Conservation (phyloP, 1,140 invertebrate genomes). For the Macrobrachium rosenbergii region DNA sequence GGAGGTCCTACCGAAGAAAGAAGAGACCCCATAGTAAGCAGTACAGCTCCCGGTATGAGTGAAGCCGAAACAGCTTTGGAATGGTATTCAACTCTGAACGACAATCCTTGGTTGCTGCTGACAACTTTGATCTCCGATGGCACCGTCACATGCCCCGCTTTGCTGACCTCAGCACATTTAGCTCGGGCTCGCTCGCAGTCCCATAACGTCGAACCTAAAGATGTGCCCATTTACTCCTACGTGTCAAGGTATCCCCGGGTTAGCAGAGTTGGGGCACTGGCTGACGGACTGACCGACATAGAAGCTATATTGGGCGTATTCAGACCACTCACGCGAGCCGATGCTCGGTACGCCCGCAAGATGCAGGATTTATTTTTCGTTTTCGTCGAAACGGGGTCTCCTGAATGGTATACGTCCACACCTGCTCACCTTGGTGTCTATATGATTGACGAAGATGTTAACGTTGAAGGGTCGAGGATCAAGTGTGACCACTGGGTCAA, state of each 20-base stretch:
- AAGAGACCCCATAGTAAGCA: not conserved
- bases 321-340: slow-evolving; percentile 78
- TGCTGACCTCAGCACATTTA: slow-evolving; percentile 73
- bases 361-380: slow-evolving; percentile 87
- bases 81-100: slow-evolving; percentile 82
- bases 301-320: slow-evolving; percentile 84
- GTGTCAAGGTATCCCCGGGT: slow-evolving; percentile 34
- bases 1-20: not conserved
- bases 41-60: not conserved
- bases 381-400: slow-evolving; percentile 77
- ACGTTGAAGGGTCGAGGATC: slow-evolving; percentile 17
- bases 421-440: slow-evolving; percentile 60
- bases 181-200: slow-evolving; percentile 68
- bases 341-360: slow-evolving; percentile 80
- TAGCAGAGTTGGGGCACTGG: slow-evolving; percentile 67
- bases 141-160: slow-evolving; percentile 82
- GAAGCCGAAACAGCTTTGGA: slow-evolving; percentile 65
- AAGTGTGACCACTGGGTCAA: slow-evolving; percentile 50
- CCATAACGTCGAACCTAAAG: slow-evolving; percentile 43
- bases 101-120: slow-evolving; percentile 73
- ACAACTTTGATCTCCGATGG: slow-evolving; percentile 82
- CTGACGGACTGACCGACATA: slow-evolving; percentile 79
- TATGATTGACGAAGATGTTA: slow-evolving; percentile 29
- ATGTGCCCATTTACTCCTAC: slow-evolving; percentile 49
- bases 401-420: slow-evolving; percentile 69